Percentiles rank a stretch among this genome's conserved stretches.
These are phyloP conservation scores for Tyrophagus putrescentiae DNA, from an alignment of 1,140 invertebrate genomes.

Conservation along the genomic window DNA sequence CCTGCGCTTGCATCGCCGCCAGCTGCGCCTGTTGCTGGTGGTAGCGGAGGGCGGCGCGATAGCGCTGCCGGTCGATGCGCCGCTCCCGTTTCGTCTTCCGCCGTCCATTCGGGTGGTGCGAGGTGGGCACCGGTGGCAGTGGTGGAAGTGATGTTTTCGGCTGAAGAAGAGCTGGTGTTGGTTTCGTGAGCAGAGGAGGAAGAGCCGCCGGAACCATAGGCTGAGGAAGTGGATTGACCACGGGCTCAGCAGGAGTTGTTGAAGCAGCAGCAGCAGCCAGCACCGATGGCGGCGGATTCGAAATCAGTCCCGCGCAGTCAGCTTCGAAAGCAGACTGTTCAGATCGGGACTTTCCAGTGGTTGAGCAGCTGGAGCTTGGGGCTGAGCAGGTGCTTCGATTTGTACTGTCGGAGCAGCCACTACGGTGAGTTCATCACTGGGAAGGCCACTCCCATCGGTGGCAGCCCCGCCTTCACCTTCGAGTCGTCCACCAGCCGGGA, in stretches of 20 bases:
- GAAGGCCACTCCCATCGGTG: no score
- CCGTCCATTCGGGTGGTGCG: no score
- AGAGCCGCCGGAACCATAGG: no score
- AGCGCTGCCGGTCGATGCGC: not conserved
- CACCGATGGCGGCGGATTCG: not conserved
- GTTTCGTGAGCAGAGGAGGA: no score
- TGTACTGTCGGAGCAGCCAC: no score
- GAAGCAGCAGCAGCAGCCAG: no score
- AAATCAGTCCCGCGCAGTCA: not conserved
- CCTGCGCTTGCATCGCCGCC: not conserved
- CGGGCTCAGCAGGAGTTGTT: no score
- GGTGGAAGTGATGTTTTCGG: no score
- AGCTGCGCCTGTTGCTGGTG: not conserved
- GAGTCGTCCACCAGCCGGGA: constrained; percentile 9
- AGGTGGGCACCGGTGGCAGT: no score
- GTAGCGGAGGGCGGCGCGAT: not conserved
- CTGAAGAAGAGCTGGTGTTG: no score
- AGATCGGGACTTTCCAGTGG: not conserved
- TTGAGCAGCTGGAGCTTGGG: not conserved
- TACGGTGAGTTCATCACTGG: no score
- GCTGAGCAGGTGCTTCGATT: not conserved
- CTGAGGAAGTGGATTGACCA: no score
- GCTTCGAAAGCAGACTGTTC: not conserved
- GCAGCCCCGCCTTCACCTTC: not conserved
- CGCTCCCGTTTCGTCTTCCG: not conserved